Evolutionary conservation across 2,797 vertebrate genomes (phyloP).

Genomic region (Myoxocephalus aenaeus): DNA sequence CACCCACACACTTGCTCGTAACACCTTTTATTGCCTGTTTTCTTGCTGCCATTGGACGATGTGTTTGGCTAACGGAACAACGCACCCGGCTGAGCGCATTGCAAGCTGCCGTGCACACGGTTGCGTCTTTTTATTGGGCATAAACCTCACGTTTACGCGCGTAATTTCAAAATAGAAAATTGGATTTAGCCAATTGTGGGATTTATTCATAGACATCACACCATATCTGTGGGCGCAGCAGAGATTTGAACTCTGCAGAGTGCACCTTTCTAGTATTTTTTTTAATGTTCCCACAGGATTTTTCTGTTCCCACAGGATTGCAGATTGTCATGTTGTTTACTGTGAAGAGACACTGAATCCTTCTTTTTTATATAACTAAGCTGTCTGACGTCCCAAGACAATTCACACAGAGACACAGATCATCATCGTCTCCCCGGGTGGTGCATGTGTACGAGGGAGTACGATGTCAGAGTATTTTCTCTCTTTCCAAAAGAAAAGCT

Average conservation of each 20-base stretch:
- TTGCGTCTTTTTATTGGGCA: no score
- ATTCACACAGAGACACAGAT: conserved; percentile 29
- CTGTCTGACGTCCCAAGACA: conserved; percentile 29
- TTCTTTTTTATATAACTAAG: conserved; percentile 30
- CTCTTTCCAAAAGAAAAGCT: conserved; percentile 31
- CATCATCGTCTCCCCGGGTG: conserved; percentile 13
- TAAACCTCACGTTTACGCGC: no score
- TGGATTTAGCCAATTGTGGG: no score
- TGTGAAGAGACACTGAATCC: conserved; percentile 20
- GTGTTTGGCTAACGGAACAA: no score
- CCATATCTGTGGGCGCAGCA: background rate
- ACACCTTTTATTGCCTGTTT: background rate
- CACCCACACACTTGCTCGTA: no score
- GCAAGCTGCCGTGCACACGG: no score
- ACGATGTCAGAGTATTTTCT: conserved; percentile 22
- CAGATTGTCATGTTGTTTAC: conserved; percentile 23
- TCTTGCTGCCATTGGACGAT: no score
- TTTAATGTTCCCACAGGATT: conserved; percentile 8
- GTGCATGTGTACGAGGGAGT: background rate
- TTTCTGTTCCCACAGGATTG: conserved; percentile 11
- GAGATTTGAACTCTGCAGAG: background rate
- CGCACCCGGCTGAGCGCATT: no score
- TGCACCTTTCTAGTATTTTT: background rate
- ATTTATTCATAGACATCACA: background rate
- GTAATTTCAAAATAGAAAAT: no score